Percentiles rank a stretch among this genome's conserved stretches.
Conservation (phyloP, 2,888 invertebrate genomes). For the Balanococcus diminutus region DNA sequence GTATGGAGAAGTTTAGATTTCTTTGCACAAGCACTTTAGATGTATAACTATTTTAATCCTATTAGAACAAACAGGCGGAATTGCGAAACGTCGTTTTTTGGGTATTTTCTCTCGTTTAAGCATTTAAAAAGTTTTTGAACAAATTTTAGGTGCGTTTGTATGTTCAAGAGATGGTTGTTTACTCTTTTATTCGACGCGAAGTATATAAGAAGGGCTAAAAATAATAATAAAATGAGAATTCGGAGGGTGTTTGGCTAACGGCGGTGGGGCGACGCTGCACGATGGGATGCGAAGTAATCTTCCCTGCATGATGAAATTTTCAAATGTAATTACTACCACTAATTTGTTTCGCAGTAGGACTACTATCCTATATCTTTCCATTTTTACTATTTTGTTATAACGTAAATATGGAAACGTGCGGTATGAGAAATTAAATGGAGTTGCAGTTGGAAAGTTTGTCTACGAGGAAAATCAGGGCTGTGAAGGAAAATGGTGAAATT, state of each 20-base stretch:
- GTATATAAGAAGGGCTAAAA: not conserved
- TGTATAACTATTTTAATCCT: not conserved
- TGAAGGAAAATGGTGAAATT: no score
- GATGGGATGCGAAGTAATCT: not conserved
- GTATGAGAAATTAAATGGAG: not conserved
- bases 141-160: not conserved
- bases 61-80: not conserved
- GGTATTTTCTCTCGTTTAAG: not conserved
- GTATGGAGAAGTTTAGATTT: not conserved
- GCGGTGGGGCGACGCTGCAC: no score
- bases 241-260: no score
- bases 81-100: not conserved
- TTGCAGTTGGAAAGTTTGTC: no score
- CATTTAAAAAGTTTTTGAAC: not conserved
- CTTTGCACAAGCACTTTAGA: not conserved
- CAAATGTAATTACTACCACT: not conserved
- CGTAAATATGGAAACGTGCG: not conserved
- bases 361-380: not conserved
- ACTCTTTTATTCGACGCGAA: not conserved
- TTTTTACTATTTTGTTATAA: not conserved
- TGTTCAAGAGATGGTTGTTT: not conserved
- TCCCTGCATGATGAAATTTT: not conserved
- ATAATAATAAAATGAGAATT: not conserved
- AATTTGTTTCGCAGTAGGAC: not conserved
- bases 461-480: no score